A percentile compares a stretch with the other conserved stretches of the same genome.
Evolutionary conservation across 92 coral and sea anemone genomes (phyloP).

Genomic region (Porites cylindrica): DNA sequence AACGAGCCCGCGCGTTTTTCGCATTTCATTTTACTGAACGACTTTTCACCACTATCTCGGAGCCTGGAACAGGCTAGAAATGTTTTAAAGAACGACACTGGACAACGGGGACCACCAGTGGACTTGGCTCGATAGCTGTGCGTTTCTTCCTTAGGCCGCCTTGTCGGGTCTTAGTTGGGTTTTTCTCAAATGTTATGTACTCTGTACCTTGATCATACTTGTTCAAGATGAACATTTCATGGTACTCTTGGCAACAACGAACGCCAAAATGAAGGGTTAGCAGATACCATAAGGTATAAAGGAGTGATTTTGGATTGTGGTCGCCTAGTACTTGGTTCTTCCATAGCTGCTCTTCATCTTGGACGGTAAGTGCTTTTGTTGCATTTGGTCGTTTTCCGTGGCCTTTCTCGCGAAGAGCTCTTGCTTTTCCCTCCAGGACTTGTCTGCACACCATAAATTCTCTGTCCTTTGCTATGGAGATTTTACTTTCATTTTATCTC

Average conservation of each 20-base stretch:
- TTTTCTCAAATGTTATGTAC: constrained; percentile 29
- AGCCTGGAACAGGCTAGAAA: too few relatives aligned
- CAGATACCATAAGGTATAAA: constrained; percentile 46
- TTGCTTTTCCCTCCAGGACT: too few relatives aligned
- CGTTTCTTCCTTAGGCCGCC: background rate
- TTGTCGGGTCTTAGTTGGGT: constrained; percentile 6
- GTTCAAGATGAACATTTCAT: constrained; percentile 29
- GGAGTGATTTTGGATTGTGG: constrained; percentile 23
- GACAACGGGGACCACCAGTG: background rate
- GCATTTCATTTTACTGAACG: too few relatives aligned
- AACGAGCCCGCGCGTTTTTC: too few relatives aligned
- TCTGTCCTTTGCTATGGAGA: too few relatives aligned
- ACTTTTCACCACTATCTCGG: too few relatives aligned
- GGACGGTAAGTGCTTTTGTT: too few relatives aligned
- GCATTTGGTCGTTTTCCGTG: too few relatives aligned
- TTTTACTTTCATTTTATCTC: too few relatives aligned
- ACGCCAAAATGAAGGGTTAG: constrained; percentile 47
- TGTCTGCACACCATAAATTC: too few relatives aligned
- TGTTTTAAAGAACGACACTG: background rate
- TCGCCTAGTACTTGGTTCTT: constrained; percentile 32
- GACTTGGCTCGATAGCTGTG: background rate
- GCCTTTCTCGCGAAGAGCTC: too few relatives aligned
- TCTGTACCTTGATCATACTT: constrained; percentile 42
- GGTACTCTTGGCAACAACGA: constrained; percentile 48
- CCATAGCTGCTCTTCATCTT: constrained; percentile 7